These are phyloP conservation scores for Calypte anna DNA, from an alignment of 2,113 vertebrate species.

Conservation along the genomic window DNA sequence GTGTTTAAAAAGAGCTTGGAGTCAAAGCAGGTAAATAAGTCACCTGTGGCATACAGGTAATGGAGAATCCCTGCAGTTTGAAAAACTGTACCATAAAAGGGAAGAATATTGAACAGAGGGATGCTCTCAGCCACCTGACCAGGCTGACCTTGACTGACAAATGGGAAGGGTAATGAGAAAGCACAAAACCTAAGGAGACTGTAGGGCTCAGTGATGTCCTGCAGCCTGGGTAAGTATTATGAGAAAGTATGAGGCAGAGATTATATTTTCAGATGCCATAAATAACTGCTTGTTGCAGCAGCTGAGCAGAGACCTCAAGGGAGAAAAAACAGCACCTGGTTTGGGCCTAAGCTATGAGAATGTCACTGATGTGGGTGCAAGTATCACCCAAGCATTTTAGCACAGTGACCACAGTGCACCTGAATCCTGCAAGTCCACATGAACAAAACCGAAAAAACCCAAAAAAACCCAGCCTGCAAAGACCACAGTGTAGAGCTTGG, in stretches of 20 bases:
- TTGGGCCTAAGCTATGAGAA: neutral
- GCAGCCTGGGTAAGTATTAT: neutral
- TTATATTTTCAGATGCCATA: neutral
- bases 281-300: neutral
- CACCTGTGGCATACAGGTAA: neutral
- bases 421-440: neutral
- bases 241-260: neutral
- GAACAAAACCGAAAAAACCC: neutral
- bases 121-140: neutral
- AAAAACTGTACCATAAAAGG: neutral
- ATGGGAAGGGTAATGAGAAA: neutral
- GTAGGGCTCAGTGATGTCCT: neutral
- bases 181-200: neutral
- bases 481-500: neutral
- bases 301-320: neutral
- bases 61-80: accelerated
- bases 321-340: neutral
- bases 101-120: neutral
- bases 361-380: neutral
- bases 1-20: neutral
- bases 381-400: neutral
- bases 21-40: constrained; percentile 2
- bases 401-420: accelerated
- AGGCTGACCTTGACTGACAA: neutral
- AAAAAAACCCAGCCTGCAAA: neutral